Evolutionary conservation across 2,113 vertebrate genomes (phyloP), one percentile per base, ranked within the genome.

Genomic region (Trogon melanurus): DNA sequence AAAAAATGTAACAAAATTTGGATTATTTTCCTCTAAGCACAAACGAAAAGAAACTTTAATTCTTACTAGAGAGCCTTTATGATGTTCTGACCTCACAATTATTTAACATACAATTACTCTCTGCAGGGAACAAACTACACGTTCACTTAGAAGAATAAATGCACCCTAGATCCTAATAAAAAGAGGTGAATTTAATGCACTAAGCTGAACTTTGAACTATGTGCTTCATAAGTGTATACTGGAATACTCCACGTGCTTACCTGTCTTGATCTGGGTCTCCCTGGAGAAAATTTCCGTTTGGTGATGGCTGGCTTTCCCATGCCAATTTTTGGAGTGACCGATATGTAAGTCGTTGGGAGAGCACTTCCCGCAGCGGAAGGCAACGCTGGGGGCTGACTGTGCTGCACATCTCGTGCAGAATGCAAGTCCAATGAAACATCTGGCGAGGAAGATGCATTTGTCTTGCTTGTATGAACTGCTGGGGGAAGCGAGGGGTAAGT

Each of bases 221-320:
- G 20, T 45, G 13, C 41, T 73, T 71, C 82, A 48, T 5, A 30
- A 78, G 38, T 1, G 5, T 5, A 13, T 5, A 76, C 26, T 5
- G 87, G 84, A 92, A 80, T 29, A 66, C 7, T n/a, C 44, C 16
- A 25, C 2, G 17, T 7, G 69, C 91, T 96, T 98, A 99, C 99
- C 99, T 99, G 99, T 97, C 98, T 99, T 67, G 98, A 98, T 61
- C 99, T 96, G 51, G 99, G 98, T 93, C 99, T 98, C 41, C 99
- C 99, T 1, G 99, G 99, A 71, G 99, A 99, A 96, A 99, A 99
- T 93, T 99, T 99, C 97, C 99, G 99, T 97, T 99, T 99, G 81
- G 99, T 98, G 97, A 99, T 99, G 96, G 99, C 99, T 3, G 99
- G 99, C 90, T 99, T 99, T 7, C 99, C 99, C 99, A 99, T 99